Percentiles rank a stretch among this genome's conserved stretches.
These are phyloP conservation scores for Cisticola juncidis DNA, from an alignment of 2,113 vertebrate genomes.

Conservation along the genomic window DNA sequence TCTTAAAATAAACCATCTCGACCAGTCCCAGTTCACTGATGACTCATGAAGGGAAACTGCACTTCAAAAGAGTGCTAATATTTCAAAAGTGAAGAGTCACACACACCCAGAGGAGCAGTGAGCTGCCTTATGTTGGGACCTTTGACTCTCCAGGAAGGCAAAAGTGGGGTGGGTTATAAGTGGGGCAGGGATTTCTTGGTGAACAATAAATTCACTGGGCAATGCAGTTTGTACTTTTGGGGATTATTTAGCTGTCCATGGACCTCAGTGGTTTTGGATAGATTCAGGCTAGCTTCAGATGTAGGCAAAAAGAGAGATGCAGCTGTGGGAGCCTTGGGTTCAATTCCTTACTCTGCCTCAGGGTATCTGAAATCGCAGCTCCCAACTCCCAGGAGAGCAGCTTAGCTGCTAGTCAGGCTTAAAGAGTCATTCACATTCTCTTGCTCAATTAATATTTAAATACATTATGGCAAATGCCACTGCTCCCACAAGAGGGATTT, in stretches of 20 bases:
- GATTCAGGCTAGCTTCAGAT: not conserved
- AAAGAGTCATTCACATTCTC: slow-evolving; percentile 61
- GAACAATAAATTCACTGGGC: not conserved
- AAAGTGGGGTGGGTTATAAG: not conserved
- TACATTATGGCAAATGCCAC: slow-evolving; percentile 47
- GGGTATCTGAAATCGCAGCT: slow-evolving; percentile 14
- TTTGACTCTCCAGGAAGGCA: not conserved
- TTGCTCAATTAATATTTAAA: slow-evolving; percentile 71
- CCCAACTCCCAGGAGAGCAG: slow-evolving; percentile 32
- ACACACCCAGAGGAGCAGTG: not conserved
- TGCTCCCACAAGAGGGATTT: slow-evolving; percentile 51
- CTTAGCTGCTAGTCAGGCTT: slow-evolving; percentile 57
- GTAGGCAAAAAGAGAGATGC: not conserved
- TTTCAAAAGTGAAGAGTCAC: not conserved
- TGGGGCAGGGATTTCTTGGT: not conserved
- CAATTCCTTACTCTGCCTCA: slow-evolving; percentile 34
- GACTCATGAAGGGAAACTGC: not conserved
- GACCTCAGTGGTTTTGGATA: not conserved
- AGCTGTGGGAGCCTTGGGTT: not conserved
- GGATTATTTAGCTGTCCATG: not conserved
- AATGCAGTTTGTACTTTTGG: not conserved
- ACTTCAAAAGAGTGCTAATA: not conserved
- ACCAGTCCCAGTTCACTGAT: not conserved
- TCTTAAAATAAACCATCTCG: not conserved
- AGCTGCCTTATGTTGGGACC: not conserved